Percentiles rank a stretch among this genome's conserved stretches.
Evolutionary conservation across 2,113 vertebrate species (phyloP).

Genomic region (Zosterops borbonicus): DNA sequence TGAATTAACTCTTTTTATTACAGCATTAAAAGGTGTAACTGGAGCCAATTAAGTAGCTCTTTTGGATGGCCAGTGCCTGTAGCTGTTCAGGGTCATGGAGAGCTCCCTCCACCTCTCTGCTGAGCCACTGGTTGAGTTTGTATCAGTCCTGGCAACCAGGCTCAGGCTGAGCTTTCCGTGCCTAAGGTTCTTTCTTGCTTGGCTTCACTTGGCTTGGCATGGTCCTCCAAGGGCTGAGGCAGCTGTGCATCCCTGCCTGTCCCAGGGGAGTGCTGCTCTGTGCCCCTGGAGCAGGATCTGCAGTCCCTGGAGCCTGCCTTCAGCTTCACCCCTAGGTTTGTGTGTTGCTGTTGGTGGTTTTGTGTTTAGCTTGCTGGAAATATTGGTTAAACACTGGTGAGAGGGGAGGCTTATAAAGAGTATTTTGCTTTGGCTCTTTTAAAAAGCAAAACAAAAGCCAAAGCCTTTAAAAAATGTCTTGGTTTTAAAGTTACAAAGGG

Average conservation of each 20-base stretch:
- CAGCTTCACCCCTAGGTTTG: background rate
- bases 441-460: conserved; percentile 23
- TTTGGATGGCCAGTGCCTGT: background rate
- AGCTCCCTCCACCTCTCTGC: background rate
- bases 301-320: background rate
- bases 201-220: background rate
- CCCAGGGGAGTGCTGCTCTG: background rate
- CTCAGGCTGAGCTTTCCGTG: background rate
- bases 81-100: background rate
- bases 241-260: background rate
- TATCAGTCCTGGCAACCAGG: background rate
- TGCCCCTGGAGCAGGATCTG: background rate
- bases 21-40: conserved; percentile 8
- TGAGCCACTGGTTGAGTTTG: background rate
- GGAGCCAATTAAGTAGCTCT: conserved; percentile 11
- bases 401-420: background rate
- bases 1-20: conserved; percentile 35
- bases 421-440: background rate
- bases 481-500: background rate
- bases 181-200: background rate
- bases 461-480: background rate
- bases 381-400: background rate
- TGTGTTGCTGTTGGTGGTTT: background rate
- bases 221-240: background rate
- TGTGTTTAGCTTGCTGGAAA: background rate